Evolutionary conservation across 2,113 vertebrate species (phyloP).

Genomic region (Periophthalmodon schlosseri): DNA sequence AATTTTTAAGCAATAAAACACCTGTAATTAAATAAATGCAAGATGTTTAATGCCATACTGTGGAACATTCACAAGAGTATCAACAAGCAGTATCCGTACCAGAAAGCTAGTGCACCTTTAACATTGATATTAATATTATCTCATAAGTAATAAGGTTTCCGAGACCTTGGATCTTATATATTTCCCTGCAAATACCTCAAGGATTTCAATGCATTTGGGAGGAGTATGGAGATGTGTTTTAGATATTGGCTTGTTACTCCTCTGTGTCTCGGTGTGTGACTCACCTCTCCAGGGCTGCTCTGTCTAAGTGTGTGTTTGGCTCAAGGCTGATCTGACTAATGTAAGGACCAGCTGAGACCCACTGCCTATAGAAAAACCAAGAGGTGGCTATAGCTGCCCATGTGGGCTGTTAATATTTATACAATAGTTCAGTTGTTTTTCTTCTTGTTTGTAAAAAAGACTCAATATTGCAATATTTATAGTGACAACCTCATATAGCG

Average conservation of each 20-base stretch:
- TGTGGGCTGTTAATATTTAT: conserved; percentile 11
- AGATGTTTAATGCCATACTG: too few relatives aligned
- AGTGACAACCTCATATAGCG: too few relatives aligned
- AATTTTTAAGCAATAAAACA: too few relatives aligned
- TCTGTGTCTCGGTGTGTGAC: conserved; percentile 24
- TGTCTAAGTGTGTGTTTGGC: conserved; percentile 38
- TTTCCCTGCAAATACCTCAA: not conserved
- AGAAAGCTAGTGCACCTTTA: not conserved
- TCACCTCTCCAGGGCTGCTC: conserved; percentile 19
- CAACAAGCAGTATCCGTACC: too few relatives aligned
- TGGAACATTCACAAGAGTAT: too few relatives aligned
- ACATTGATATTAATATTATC: not conserved
- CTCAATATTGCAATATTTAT: too few relatives aligned
- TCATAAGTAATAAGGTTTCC: not conserved
- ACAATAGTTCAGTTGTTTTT: not conserved
- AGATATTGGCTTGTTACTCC: conserved; percentile 9
- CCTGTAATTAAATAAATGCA: too few relatives aligned
- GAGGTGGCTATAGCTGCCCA: not conserved
- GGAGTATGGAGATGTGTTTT: not conserved
- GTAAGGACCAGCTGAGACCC: conserved; percentile 15
- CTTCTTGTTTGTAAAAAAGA: too few relatives aligned
- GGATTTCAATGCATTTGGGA: not conserved
- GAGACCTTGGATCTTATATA: not conserved
- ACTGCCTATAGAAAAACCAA: conserved; percentile 32
- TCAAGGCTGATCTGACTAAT: conserved; percentile 56